Conservation (phyloP, 1,140 invertebrate species). For the Plutomurus gul region DNA sequence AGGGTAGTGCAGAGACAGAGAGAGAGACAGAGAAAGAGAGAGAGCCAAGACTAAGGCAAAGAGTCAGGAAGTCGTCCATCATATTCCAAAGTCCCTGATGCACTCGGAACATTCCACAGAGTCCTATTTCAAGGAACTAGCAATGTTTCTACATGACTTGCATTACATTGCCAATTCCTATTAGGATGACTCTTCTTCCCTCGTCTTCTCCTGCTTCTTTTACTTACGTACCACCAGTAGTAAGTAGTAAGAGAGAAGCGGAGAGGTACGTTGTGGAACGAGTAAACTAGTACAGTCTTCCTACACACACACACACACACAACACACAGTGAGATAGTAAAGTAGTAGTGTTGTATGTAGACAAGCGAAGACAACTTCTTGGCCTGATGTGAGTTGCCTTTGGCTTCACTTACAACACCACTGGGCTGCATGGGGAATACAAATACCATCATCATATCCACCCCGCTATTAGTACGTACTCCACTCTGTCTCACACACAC, state of each 20-base stretch:
- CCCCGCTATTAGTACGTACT: neutral
- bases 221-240: neutral
- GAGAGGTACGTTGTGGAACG: too few species aligned
- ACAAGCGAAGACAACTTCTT: neutral
- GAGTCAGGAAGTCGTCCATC: conserved; percentile 48
- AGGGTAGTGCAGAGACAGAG: neutral
- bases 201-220: neutral
- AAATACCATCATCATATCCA: conserved; percentile 22
- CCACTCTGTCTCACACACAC: neutral
- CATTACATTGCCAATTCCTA: conserved; percentile 38
- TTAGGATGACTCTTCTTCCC: conserved; percentile 9
- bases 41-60: neutral
- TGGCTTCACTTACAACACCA: conserved; percentile 5
- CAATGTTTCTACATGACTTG: conserved; percentile 42
- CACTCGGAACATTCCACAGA: neutral
- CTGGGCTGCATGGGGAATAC: conserved; percentile 2
- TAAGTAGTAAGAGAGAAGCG: neutral
- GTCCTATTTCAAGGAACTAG: conserved; percentile 29
- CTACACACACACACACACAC: too few species aligned
- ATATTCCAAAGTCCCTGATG: conserved; percentile 36
- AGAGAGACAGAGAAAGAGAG: neutral
- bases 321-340: neutral
- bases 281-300: neutral
- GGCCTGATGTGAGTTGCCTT: neutral
- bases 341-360: neutral